A percentile compares a stretch with the other conserved stretches of the same genome.
Evolutionary conservation across 2,888 invertebrate genomes (phyloP).

Genomic region (Tetranychus piercei): DNA sequence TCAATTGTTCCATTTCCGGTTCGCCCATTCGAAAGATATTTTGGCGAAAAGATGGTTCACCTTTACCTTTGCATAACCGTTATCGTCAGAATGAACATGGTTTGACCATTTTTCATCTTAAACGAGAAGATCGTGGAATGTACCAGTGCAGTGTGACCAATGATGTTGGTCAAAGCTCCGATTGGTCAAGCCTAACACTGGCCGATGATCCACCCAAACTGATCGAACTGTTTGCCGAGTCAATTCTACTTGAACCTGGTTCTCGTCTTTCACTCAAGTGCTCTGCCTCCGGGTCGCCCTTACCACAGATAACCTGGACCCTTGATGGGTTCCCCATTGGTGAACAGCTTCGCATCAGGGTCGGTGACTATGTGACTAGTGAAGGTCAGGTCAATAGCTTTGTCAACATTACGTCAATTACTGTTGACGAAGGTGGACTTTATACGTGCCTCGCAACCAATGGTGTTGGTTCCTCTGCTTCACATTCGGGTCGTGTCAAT

Average conservation of each 20-base stretch:
- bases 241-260: slow-evolving; percentile 22
- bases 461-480: background rate
- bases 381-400: slow-evolving; percentile 33
- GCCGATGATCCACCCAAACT: slow-evolving; percentile 32
- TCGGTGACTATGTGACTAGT: slow-evolving; percentile 30
- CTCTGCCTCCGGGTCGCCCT: slow-evolving; percentile 28
- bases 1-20: slow-evolving; percentile 23
- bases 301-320: slow-evolving; percentile 29
- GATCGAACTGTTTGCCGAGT: slow-evolving; percentile 25
- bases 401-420: slow-evolving; percentile 27
- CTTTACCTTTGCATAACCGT: background rate
- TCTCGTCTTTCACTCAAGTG: slow-evolving; percentile 29
- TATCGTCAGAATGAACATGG: slow-evolving; percentile 18
- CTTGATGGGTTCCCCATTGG: slow-evolving; percentile 31
- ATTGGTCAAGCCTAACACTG: slow-evolving; percentile 51
- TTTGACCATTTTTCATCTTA: slow-evolving; percentile 19
- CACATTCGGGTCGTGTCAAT: slow-evolving; percentile 24
- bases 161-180: slow-evolving; percentile 41
- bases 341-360: slow-evolving; percentile 28
- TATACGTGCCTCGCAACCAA: slow-evolving; percentile 19
- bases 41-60: slow-evolving; percentile 23
- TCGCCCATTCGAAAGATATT: slow-evolving; percentile 21
- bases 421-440: slow-evolving; percentile 25
- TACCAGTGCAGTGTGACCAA: slow-evolving; percentile 27
- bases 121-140: slow-evolving; percentile 23